phyloP scores from a whole-genome alignment of 2,797 vertebrate genomes.

The Crenichthys baileyi region DNA sequence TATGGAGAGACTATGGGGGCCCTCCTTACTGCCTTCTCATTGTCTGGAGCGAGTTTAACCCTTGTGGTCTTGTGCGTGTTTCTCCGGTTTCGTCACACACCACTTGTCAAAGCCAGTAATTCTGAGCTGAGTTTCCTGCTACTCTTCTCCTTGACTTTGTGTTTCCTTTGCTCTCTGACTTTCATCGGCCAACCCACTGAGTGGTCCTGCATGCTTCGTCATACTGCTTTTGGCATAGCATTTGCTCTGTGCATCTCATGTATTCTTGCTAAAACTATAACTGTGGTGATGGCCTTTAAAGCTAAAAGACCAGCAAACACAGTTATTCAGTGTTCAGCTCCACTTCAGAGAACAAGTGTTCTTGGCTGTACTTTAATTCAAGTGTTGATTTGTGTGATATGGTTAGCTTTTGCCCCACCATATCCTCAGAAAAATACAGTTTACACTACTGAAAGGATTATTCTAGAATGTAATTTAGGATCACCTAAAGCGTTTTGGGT shows the following conservation, averaged over 20 bases:
- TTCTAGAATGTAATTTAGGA: conserved; percentile 77
- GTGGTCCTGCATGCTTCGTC: conserved; percentile 80
- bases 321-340: conserved; percentile 70
- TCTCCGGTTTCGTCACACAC: conserved; percentile 72
- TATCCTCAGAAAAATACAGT: conserved; percentile 69
- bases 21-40: conserved; percentile 70
- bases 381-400: conserved; percentile 72
- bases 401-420: conserved; percentile 73
- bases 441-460: conserved; percentile 67
- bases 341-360: conserved; percentile 73
- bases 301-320: conserved; percentile 62
- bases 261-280: conserved; percentile 78
- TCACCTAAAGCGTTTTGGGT: conserved; percentile 79
- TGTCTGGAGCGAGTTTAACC: conserved; percentile 74
- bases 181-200: conserved; percentile 73
- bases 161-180: conserved; percentile 78
- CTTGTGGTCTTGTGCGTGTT: conserved; percentile 67
- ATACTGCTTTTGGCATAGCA: conserved; percentile 74
- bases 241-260: conserved; percentile 80
- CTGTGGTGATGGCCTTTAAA: conserved; percentile 77
- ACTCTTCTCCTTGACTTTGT: conserved; percentile 76
- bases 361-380: conserved; percentile 73
- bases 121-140: conserved; percentile 79
- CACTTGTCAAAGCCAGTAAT: conserved; percentile 77
- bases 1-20: conserved; percentile 79